Base-by-base conservation (phyloP, 2,888 invertebrate species). In the Diaperis boleti region DNA sequence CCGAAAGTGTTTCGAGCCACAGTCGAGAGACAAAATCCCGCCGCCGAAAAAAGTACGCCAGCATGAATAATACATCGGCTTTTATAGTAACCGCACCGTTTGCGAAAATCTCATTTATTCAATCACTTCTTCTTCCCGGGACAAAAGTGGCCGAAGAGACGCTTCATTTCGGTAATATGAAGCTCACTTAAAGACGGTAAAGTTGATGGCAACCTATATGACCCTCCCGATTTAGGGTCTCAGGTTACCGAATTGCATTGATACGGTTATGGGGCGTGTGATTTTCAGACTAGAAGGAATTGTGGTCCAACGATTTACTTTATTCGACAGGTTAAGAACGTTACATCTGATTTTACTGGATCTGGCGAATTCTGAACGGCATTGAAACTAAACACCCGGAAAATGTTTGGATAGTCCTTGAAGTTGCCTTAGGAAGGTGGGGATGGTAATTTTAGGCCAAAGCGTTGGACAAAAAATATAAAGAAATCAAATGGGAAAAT, bases 71-170 rank as follows among this genome's bases (percentile, higher is more conserved):
- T 67, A 72, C 71, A 73, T 72, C 57, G 59, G 52, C 64, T 71
- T 62, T 69, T 65, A 69, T 59, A 66, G 71, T 68, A 72, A 69
- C 70, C 71, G 69, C 69, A 63, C 57, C 71, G 69, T 70, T 71
- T 67, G 68, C 66, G 73, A 72, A 76, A 76, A 77, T 76, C 77
- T 75, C 75, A 74, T 77, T 77, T 77, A 77, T 77, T 75, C 77
- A 76, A 77, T 76, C 75, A 75, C 75, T 75, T 70, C 71, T 69
- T 75, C 64, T 71, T 66, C 49, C 42, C 62, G 26, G 62, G 60
- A 47, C 49, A 41, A 49, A 62, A 62, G 56, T 62, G 49, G 62
- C 20, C 54, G 10, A 35, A 41, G 29, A 33, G 41, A 57, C 47
- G 47, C 62, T 56, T 62, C 62, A 62, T 62, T 56, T 55, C 31